Evolutionary conservation across 2,797 vertebrate species (phyloP), one percentile per base, ranked within the genome.

Genomic region (Gallirallus australis): DNA sequence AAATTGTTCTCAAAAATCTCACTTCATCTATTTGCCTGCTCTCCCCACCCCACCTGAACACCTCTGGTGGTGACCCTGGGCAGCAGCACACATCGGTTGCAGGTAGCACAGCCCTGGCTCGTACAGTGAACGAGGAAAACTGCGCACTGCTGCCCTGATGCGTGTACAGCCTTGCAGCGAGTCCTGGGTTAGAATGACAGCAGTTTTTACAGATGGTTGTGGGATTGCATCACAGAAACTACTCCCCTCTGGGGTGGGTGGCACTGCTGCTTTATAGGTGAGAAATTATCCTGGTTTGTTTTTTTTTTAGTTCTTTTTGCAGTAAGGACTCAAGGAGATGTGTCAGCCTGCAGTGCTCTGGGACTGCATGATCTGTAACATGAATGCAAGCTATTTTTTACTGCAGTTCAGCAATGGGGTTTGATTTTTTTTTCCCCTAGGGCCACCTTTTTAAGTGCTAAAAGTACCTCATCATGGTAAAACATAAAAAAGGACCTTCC

Each of bases 221-320:
- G 75, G 73, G 39, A 84, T 97, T 28, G 80, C 91, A 83, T 96
- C 96, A 96, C 7, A 75, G 86, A 97, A 97, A 63, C 53, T 79
- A 75, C 63, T 92, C 73, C 87, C 70, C 80, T 76, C 56, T 3
- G 11, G 63, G 2, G 16, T 66, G 95, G 92, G 81, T 56, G 63
- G 64, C 77, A 86, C 37, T 68, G 79, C 48, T 90, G 50, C 25
- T 30, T 60, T 37, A 2, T 30, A 92, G 93, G 96, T 95, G 93
- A 97, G 78, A 84, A 93, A 88, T 7, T 5, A 37, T n/a, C 56
- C 20, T 48, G 18, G 42, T 48, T 48, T 48, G 42, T 18, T 23
- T 79, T 71, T 60, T 75, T 75, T 66, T 40, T 21, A 31, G n/a
- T 66, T 73, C 66, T 77, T 75, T 24, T 15, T 37, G n/a, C 57